Evolutionary conservation across 2,888 invertebrate species (phyloP).

Genomic region (Tachina fera): DNA sequence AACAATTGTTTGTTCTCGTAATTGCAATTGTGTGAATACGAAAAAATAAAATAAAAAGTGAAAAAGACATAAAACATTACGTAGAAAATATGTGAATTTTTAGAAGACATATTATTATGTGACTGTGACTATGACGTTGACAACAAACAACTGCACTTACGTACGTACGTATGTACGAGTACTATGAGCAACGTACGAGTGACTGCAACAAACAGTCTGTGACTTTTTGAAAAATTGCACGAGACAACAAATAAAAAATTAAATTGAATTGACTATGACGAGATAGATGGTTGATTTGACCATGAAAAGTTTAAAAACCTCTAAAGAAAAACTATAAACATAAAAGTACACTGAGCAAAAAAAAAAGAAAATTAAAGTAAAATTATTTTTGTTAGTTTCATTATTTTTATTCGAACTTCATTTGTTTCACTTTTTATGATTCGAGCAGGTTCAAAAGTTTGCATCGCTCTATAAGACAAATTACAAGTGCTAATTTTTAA

Average conservation of each 20-base stretch:
- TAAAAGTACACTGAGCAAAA: slow-evolving; percentile 45
- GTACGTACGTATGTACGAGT: too few species aligned
- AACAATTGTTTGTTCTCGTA: slow-evolving; percentile 68
- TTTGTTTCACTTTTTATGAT: too few species aligned
- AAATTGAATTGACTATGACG: slow-evolving; percentile 65
- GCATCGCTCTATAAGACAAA: too few species aligned
- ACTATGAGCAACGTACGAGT: neutral
- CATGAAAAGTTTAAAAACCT: slow-evolving; percentile 75
- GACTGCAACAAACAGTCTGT: slow-evolving; percentile 41
- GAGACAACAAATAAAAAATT: slow-evolving; percentile 46
- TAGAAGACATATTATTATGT: slow-evolving; percentile 26
- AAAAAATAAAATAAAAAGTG: slow-evolving; percentile 18
- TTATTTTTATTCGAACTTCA: too few species aligned
- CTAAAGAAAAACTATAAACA: slow-evolving; percentile 69
- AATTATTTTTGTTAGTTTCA: too few species aligned
- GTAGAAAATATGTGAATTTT: slow-evolving; percentile 56
- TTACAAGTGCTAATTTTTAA: too few species aligned
- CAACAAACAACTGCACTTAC: slow-evolving; percentile 38
- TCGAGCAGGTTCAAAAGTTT: too few species aligned
- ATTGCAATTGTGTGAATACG: slow-evolving; percentile 61
- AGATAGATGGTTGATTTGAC: slow-evolving; percentile 72
- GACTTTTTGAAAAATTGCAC: slow-evolving; percentile 50
- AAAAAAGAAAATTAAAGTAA: too few species aligned
- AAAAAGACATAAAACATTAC: slow-evolving; percentile 51
- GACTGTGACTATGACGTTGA: slow-evolving; percentile 64